phyloP scores from a whole-genome alignment of 2,113 vertebrate genomes.

The Cacatua alba region DNA sequence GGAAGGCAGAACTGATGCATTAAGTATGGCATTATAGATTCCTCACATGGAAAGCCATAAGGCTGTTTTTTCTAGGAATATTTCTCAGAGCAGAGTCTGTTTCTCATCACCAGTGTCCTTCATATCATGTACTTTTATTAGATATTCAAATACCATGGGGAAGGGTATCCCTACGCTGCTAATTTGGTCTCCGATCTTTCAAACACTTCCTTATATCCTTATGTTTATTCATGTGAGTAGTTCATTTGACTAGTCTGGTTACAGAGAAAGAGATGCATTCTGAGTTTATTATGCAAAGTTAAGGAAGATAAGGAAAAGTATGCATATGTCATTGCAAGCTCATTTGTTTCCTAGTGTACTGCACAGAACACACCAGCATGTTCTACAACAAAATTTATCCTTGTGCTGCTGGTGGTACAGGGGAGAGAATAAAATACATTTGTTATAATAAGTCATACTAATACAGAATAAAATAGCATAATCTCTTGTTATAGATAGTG shows the following conservation, averaged over 20 bases:
- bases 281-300: not conserved
- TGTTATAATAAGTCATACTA: constrained; percentile 51
- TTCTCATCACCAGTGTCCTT: not conserved
- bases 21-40: not conserved
- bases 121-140: not conserved
- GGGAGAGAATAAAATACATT: constrained; percentile 24
- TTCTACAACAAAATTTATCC: constrained; percentile 16
- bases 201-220: not conserved
- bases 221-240: constrained; percentile 6
- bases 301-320: not conserved
- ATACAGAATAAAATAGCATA: not conserved
- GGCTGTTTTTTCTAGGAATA: not conserved
- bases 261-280: not conserved
- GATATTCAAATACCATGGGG: not conserved
- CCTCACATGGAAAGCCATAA: not conserved
- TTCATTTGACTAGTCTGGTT: not conserved
- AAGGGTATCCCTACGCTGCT: not conserved
- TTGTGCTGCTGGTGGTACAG: not conserved
- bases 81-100: not conserved
- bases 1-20: not conserved
- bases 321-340: not conserved
- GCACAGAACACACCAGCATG: not conserved
- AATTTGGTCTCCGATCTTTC: not conserved
- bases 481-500: constrained; percentile 7
- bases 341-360: not conserved